Conservation (phyloP, 1,140 invertebrate genomes). For the Drosophila ambigua region DNA sequence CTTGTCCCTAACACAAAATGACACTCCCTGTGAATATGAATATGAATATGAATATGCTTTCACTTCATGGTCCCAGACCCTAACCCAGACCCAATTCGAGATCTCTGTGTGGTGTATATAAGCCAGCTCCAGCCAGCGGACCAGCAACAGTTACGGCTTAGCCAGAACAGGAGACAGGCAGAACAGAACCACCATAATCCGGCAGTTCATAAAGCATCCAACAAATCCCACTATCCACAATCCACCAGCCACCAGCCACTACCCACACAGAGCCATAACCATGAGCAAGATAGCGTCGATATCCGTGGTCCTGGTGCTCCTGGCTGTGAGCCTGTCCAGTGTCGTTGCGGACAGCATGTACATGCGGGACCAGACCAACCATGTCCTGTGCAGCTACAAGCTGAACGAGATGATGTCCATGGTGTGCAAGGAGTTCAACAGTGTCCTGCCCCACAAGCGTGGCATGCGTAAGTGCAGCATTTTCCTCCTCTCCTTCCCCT, state of each 20-base stretch:
- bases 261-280: conserved; percentile 3
- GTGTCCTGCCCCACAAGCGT: conserved; percentile 45
- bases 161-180: not conserved
- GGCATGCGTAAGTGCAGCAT: conserved; percentile 50
- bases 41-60: conserved; percentile 20
- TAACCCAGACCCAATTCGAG: conserved; percentile 15
- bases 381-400: conserved; percentile 44
- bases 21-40: conserved; percentile 43
- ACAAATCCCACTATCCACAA: conserved; percentile 13
- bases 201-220: conserved; percentile 12
- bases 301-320: conserved; percentile 18
- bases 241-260: conserved; percentile 17
- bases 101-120: conserved; percentile 54
- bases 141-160: conserved; percentile 58
- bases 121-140: conserved; percentile 27
- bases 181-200: conserved; percentile 7
- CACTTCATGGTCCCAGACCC: conserved; percentile 13
- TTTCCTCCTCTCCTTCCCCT: not conserved
- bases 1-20: conserved; percentile 64
- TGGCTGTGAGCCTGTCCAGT: conserved; percentile 29
- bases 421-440: conserved; percentile 49
- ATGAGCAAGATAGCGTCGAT: conserved; percentile 53
- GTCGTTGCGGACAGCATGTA: conserved; percentile 10
- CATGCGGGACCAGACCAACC: not conserved
- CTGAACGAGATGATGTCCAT: conserved; percentile 44